Evolutionary conservation across 2,113 vertebrate genomes (phyloP).

Genomic region (Ameiurus melas): DNA sequence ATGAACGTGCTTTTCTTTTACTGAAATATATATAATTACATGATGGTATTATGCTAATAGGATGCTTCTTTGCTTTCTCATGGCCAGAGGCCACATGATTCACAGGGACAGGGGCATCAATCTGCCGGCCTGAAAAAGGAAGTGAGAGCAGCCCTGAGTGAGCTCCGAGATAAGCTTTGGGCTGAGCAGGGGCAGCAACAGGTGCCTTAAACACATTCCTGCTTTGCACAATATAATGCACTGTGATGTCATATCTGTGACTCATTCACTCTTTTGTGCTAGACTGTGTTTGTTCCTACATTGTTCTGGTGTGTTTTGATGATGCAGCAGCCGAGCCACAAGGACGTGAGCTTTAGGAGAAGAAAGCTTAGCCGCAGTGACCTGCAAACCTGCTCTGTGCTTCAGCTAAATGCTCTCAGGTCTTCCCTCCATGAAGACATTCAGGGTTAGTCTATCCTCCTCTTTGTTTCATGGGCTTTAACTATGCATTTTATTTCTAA

Average conservation of each 20-base stretch:
- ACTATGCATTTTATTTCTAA: not conserved
- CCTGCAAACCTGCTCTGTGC: conserved; percentile 60
- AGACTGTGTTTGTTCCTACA: conserved; percentile 17
- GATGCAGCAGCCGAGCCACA: conserved; percentile 51
- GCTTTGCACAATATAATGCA: conserved; percentile 8
- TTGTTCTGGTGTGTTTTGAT: conserved; percentile 18
- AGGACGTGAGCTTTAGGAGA: conserved; percentile 48
- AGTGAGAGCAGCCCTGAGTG: conserved; percentile 63
- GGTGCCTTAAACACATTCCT: conserved; percentile 4
- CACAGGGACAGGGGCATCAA: conserved; percentile 48
- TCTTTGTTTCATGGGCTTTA: not conserved
- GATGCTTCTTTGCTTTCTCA: conserved; percentile 29
- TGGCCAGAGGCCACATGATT: conserved; percentile 57
- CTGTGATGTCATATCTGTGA: not conserved
- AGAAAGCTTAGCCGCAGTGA: conserved; percentile 67
- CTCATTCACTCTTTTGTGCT: conserved; percentile 23
- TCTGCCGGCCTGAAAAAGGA: conserved; percentile 68
- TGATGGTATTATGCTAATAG: not conserved
- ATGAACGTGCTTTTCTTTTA: not conserved
- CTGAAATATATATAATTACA: not conserved
- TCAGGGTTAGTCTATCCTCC: conserved; percentile 59
- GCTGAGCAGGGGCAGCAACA: conserved; percentile 62
- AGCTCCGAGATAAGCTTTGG: conserved; percentile 67
- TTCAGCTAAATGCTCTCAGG: conserved; percentile 62
- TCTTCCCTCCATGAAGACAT: conserved; percentile 63